Base-by-base conservation (phyloP, 2,888 invertebrate genomes). In the Autographa gamma region DNA sequence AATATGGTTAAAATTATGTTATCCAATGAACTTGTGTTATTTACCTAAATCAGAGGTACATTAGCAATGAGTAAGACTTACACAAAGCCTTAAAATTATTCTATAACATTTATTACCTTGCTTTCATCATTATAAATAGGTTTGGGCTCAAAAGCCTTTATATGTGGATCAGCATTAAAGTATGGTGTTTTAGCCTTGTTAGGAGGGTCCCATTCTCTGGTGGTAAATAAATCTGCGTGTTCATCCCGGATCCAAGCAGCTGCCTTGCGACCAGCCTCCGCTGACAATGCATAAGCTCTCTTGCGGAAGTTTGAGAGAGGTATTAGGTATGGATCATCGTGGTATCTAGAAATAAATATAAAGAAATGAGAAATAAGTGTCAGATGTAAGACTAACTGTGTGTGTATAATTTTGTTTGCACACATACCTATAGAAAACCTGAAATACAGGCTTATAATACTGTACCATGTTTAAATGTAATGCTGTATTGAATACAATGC, bases 291-390 rank as follows among this genome's bases (percentile, higher is more conserved):
- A 93, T 96, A 98, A 0, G 96, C 93, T 75, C 98, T 95, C 91
- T 98, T 80, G 89, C 96, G 95, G 77, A 87, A 94, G 91, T 97
- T 98, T 11, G 98, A 98, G 71, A 95, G 91, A 0, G 99, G 99
- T 79, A 97, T 97, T 18, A 99, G 95, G 87, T 96, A 98, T 0
- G 99, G 99, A 93, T 99, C 99, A 96, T 99, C 99, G 85, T 98
- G 98, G 90, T 97, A 99, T 89, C 96, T 96, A 79, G 18, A 90
- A 88, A 56, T 0, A 2, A 5, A 32, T 64, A 14, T 18, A 3
- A n/a, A 16, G 38, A 9, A 38, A 38, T 38, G 9, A 38, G 38
- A 38, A 38, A 11, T 8, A 38, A 38, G 11, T 38, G 2, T 38
- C 34, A 34, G 6, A 8, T 34, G 34, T 6, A 9, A 34, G 34